phyloP scores from a whole-genome alignment of 2,113 vertebrate species.

The Cebus imitator region DNA sequence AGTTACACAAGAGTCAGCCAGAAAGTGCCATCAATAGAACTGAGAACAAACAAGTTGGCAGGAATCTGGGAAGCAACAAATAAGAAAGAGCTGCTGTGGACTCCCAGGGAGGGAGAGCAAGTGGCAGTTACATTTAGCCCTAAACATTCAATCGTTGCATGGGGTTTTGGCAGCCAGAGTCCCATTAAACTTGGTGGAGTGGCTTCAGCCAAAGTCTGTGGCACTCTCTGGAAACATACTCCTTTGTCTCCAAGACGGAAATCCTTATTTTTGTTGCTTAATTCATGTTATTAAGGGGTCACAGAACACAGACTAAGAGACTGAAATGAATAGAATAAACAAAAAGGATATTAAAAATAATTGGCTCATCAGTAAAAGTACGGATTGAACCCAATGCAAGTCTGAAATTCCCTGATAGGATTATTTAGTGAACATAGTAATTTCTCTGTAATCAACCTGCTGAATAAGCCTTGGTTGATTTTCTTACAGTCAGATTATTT shows the following conservation, averaged over 20 bases:
- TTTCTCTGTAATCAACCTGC: not conserved
- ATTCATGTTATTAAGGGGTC: constrained; percentile 54
- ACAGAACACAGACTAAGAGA: constrained; percentile 43
- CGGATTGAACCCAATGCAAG: not conserved
- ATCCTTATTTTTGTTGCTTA: constrained; percentile 50
- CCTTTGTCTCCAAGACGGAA: constrained; percentile 44
- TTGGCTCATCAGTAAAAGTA: constrained; percentile 30
- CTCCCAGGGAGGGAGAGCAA: not conserved
- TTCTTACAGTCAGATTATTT: not conserved
- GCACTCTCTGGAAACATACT: constrained; percentile 3
- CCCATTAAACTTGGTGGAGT: constrained; percentile 33
- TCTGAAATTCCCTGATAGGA: not conserved
- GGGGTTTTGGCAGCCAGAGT: constrained; percentile 41
- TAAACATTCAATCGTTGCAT: constrained; percentile 50
- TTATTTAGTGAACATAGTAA: not conserved
- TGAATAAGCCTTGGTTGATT: not conserved
- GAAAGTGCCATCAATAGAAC: constrained; percentile 25
- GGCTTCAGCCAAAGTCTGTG: constrained; percentile 38
- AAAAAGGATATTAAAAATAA: constrained; percentile 44
- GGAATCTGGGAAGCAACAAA: constrained; percentile 38
- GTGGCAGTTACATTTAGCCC: constrained; percentile 35
- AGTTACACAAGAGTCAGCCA: not conserved
- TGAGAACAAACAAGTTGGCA: constrained; percentile 53
- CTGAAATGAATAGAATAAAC: constrained; percentile 54
- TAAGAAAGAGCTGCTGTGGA: not conserved